Evolutionary conservation across 2,113 vertebrate genomes (phyloP).

Genomic region (Larimichthys crocea): DNA sequence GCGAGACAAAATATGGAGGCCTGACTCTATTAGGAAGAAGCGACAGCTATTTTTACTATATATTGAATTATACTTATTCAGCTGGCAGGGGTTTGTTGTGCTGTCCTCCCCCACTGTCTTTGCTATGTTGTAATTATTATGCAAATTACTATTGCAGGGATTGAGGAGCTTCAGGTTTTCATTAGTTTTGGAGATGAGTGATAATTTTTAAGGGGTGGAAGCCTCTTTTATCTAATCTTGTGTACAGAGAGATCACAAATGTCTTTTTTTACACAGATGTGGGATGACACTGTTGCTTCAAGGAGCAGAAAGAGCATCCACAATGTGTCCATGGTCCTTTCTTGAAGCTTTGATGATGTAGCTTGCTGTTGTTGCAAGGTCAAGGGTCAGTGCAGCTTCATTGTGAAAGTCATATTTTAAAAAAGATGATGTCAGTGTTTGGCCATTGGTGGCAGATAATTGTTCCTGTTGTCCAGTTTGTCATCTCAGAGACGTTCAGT

Average conservation of each 20-base stretch:
- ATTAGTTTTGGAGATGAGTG: slow-evolving; percentile 67
- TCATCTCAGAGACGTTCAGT: background rate
- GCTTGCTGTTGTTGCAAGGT: background rate
- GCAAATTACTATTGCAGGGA: slow-evolving; percentile 61
- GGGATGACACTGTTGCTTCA: slow-evolving; percentile 9
- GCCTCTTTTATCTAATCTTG: slow-evolving; percentile 14
- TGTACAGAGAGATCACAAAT: slow-evolving; percentile 30
- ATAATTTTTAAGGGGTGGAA: slow-evolving; percentile 52
- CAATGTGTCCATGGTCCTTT: background rate
- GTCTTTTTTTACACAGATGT: slow-evolving; percentile 13
- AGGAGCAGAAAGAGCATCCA: background rate
- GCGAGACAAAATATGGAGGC: slow-evolving; percentile 23
- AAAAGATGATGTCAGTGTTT: background rate
- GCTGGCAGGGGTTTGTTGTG: slow-evolving; percentile 66
- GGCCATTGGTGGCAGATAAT: slow-evolving; percentile 1
- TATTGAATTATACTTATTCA: slow-evolving; percentile 53
- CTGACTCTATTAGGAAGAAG: slow-evolving; percentile 18
- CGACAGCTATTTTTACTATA: slow-evolving; percentile 52
- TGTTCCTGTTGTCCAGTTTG: slow-evolving; percentile 24
- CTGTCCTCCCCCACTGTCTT: slow-evolving; percentile 69
- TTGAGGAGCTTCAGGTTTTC: slow-evolving; percentile 66
- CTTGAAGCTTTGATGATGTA: background rate
- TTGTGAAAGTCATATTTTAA: background rate
- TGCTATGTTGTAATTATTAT: slow-evolving; percentile 70
- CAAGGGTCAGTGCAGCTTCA: slow-evolving; percentile 26